Percentiles rank a stretch among this genome's conserved stretches.
phyloP scores from a whole-genome alignment of 2,888 invertebrate species.

The Agrochola litura region DNA sequence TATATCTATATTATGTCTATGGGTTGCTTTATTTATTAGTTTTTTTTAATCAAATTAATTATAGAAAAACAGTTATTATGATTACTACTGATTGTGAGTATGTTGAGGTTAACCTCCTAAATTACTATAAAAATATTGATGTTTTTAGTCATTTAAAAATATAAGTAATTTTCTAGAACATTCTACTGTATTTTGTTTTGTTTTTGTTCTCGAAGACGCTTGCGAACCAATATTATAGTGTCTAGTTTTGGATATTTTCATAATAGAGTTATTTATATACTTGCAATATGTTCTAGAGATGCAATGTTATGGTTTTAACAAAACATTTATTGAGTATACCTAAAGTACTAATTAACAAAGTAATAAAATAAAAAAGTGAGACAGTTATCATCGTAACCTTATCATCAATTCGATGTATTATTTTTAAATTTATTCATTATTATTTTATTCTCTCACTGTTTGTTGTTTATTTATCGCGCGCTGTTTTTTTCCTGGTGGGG shows the following conservation, averaged over 20 bases:
- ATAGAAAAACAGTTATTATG: too few species aligned
- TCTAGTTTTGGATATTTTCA: conserved; percentile 33
- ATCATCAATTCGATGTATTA: conserved; percentile 10
- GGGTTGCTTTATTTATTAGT: not conserved
- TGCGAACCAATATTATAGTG: conserved; percentile 11
- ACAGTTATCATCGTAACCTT: not conserved
- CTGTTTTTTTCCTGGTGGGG: conserved; percentile 56
- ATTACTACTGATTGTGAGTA: not conserved
- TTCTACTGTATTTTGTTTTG: conserved; percentile 37
- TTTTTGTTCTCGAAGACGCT: conserved; percentile 32
- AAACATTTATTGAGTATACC: conserved; percentile 1
- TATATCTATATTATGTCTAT: not conserved
- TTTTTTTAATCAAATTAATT: not conserved
- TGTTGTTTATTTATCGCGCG: conserved; percentile 50
- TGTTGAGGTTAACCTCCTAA: not conserved
- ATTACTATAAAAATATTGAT: not conserved
- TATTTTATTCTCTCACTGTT: conserved; percentile 34
- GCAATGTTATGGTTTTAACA: conserved; percentile 2
- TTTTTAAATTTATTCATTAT: conserved; percentile 26
- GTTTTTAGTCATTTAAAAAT: not conserved
- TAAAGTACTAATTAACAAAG: not conserved
- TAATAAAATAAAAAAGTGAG: conserved; percentile 29
- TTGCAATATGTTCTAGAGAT: not conserved
- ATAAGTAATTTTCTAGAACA: conserved; percentile 11
- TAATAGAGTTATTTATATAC: conserved; percentile 43